Evolutionary conservation across 2,888 invertebrate genomes (phyloP), one percentile per base, ranked within the genome.

Genomic region (Drosophila rellima): DNA sequence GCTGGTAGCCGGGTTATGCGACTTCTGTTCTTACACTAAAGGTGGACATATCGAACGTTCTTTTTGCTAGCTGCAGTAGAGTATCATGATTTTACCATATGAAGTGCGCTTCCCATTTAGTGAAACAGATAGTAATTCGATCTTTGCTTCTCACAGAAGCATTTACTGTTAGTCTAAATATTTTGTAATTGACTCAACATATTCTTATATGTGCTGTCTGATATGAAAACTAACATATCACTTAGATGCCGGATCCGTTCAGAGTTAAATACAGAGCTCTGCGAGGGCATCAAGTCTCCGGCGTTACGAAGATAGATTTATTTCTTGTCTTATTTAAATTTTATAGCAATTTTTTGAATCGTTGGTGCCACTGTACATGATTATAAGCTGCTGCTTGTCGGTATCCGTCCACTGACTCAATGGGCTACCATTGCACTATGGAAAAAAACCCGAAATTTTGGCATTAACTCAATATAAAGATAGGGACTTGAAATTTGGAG

Each of bases 11-110:
- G 6, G 13, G 31, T 56, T 84, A 68, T 75, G 72, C 87, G 82
- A 89, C 91, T 91, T 89, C 90, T 90, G 91, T 77, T 77, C 80
- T 91, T 91, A 89, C 89, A 80, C 88, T 70, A 82, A 71, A 83
- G 85, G 76, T 80, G 79, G 74, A 35, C n/a, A 35, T 35, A 35
- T 13, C 35, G n/a, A 35, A n/a, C n/a, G 35, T 7, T n/a, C 13
- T 33, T 33, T n/a, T 13, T 33, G 33, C 33, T 0, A 33, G 4
- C 3, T 33, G 1, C 35, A 33, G 11, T 5, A 33, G 33, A 13
- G 13, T 33, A 33, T 33, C 13, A 13, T 35, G 35, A 35, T 35
- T 35, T n/a, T 35, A n/a, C n/a, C 35, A 35, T 6, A n/a, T 4
- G 5, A 4, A 13, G 3, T 33, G 13, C 4, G 33, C 33, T 33